These are phyloP conservation scores for Echiichthys vipera DNA, from an alignment of 2,797 vertebrate genomes.

Conservation along the genomic window DNA sequence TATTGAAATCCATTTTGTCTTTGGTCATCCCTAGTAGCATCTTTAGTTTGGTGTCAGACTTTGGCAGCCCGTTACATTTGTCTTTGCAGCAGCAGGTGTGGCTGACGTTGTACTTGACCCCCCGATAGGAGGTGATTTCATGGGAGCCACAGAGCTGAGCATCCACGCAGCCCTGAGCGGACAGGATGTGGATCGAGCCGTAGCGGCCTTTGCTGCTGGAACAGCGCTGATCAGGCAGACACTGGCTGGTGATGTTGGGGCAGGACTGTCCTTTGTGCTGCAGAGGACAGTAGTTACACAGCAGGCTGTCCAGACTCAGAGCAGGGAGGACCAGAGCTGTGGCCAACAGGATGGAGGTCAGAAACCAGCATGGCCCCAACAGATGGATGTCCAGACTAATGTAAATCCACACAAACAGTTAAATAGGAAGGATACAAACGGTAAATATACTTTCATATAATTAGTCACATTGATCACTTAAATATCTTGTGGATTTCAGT, in stretches of 20 bases:
- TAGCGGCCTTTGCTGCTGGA: slow-evolving; percentile 63
- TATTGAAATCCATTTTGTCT: neutral
- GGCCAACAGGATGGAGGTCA: slow-evolving; percentile 40
- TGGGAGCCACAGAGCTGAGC: slow-evolving; percentile 57
- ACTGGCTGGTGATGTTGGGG: slow-evolving; percentile 58
- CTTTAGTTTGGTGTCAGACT: slow-evolving; percentile 32
- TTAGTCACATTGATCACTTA: neutral
- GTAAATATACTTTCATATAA: slow-evolving; percentile 5
- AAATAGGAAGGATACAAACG: neutral
- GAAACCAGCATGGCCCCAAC: slow-evolving; percentile 13
- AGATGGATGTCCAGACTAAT: slow-evolving; percentile 12
- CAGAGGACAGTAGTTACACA: slow-evolving; percentile 75
- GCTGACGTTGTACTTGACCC: slow-evolving; percentile 59
- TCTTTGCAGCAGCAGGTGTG: slow-evolving; percentile 78
- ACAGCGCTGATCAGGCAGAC: slow-evolving; percentile 68
- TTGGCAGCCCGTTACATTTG: slow-evolving; percentile 58
- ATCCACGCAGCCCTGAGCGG: slow-evolving; percentile 74
- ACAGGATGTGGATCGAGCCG: slow-evolving; percentile 62
- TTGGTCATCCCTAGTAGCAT: slow-evolving; percentile 43
- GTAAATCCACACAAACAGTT: slow-evolving; percentile 42
- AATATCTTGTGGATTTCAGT: neutral
- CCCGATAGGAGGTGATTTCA: slow-evolving; percentile 18
- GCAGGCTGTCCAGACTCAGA: slow-evolving; percentile 42
- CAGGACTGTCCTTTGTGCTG: slow-evolving; percentile 55
- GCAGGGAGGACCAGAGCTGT: slow-evolving; percentile 36